Conservation (phyloP, 1,140 invertebrate genomes). For the Calliopsis andreniformis region DNA sequence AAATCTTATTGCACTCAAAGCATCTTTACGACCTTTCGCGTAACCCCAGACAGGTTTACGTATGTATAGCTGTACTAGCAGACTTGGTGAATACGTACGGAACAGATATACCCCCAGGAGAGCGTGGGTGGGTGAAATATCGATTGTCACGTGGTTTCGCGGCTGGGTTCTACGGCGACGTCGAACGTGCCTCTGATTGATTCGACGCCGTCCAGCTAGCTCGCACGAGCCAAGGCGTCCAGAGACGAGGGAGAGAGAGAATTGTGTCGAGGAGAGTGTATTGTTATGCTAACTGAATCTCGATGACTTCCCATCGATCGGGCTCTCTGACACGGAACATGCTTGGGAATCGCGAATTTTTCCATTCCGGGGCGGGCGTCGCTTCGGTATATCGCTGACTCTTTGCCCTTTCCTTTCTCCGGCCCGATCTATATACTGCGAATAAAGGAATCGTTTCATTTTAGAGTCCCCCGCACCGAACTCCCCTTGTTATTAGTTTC, state of each 20-base stretch:
- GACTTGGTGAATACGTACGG: neutral
- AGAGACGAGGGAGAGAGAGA: conserved; percentile 10
- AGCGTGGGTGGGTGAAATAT: conserved; percentile 49
- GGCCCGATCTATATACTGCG: neutral
- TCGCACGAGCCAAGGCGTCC: conserved; percentile 29
- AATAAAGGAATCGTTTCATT: conserved; percentile 31
- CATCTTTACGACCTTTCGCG: conserved; percentile 64
- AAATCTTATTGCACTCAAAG: conserved; percentile 67
- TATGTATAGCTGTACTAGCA: neutral
- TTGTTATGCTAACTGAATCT: conserved; percentile 67
- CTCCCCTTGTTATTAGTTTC: conserved; percentile 10
- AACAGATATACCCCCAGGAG: neutral
- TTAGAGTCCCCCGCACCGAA: neutral
- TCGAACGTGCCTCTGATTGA: conserved; percentile 61
- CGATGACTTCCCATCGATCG: conserved; percentile 64
- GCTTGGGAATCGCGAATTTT: conserved; percentile 52
- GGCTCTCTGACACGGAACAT: conserved; percentile 49
- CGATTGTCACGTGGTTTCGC: conserved; percentile 63
- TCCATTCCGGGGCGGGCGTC: conserved; percentile 44
- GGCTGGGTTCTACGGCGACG: conserved; percentile 41
- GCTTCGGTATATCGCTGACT: neutral
- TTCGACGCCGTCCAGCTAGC: conserved; percentile 38
- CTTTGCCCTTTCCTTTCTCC: neutral
- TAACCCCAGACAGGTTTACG: conserved; percentile 34
- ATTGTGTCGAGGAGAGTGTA: conserved; percentile 51